Conservation (phyloP, 1,140 invertebrate genomes). For the Homarus americanus region DNA sequence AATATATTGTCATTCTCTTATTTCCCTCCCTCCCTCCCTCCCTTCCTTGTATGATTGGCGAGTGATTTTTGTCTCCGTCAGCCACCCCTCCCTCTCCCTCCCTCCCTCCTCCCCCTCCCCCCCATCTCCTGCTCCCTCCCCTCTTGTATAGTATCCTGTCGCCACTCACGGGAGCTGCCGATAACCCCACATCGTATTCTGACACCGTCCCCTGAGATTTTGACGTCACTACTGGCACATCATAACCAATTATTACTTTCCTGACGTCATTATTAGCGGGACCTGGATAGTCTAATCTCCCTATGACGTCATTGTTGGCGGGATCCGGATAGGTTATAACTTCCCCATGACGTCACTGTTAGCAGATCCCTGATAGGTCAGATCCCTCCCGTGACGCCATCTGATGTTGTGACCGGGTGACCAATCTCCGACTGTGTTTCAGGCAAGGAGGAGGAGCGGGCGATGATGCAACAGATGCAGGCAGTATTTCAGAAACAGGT, state of each 20-base stretch:
- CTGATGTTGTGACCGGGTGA: conserved; percentile 39
- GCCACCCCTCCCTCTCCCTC: neutral
- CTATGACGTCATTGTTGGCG: neutral
- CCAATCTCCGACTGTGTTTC: conserved; percentile 78
- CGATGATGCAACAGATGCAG: conserved; percentile 97
- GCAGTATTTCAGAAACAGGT: conserved; percentile 97
- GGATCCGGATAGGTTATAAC: neutral
- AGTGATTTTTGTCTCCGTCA: neutral
- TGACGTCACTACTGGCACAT: too few species aligned
- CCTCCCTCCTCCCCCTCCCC: conserved; percentile 26
- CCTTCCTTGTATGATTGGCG: neutral
- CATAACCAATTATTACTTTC: too few species aligned
- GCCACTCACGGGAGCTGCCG: neutral
- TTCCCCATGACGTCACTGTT: neutral
- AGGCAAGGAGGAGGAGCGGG: conserved; percentile 96
- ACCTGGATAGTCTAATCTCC: neutral
- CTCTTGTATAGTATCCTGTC: neutral
- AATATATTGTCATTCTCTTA: neutral
- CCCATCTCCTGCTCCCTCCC: neutral
- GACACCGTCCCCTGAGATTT: neutral
- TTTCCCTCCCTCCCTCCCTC: neutral
- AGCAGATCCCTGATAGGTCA: neutral
- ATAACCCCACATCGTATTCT: neutral
- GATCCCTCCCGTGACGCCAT: neutral
- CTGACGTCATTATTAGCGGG: too few species aligned